Conservation (phyloP, 2,797 vertebrate genomes). For the Craterocephalus amniculus region DNA sequence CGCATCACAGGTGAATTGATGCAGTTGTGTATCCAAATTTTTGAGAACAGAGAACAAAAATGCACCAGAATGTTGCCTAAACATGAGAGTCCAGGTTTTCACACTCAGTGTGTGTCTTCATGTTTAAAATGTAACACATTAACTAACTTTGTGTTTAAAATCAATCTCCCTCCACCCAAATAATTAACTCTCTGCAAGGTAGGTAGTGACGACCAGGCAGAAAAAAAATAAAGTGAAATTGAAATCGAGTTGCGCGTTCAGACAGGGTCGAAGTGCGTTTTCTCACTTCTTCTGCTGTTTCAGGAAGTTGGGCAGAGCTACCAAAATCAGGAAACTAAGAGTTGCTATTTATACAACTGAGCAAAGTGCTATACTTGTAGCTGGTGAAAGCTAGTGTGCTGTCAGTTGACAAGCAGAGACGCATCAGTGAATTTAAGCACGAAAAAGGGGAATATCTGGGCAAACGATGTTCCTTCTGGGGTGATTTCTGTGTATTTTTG, state of each 20-base stretch:
- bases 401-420: constrained; percentile 24
- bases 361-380: constrained; percentile 33
- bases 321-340: constrained; percentile 83
- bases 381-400: constrained; percentile 49
- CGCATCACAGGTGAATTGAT: constrained; percentile 41
- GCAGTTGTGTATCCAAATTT: background rate
- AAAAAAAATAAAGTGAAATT: background rate
- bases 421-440: background rate
- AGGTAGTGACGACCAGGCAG: background rate
- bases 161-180: background rate
- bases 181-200: background rate
- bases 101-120: constrained; percentile 1
- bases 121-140: background rate
- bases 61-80: background rate
- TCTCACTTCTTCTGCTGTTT: constrained; percentile 78
- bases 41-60: constrained; percentile 24
- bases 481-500: constrained; percentile 40
- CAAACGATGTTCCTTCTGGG: constrained; percentile 35
- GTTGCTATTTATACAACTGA: constrained; percentile 79
- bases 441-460: background rate
- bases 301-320: constrained; percentile 83
- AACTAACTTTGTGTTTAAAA: background rate
- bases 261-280: constrained; percentile 34
- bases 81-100: background rate
- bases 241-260: constrained; percentile 25